These are phyloP conservation scores for Heliconius nattereri DNA, from an alignment of 1,140 invertebrate genomes.

Conservation along the genomic window DNA sequence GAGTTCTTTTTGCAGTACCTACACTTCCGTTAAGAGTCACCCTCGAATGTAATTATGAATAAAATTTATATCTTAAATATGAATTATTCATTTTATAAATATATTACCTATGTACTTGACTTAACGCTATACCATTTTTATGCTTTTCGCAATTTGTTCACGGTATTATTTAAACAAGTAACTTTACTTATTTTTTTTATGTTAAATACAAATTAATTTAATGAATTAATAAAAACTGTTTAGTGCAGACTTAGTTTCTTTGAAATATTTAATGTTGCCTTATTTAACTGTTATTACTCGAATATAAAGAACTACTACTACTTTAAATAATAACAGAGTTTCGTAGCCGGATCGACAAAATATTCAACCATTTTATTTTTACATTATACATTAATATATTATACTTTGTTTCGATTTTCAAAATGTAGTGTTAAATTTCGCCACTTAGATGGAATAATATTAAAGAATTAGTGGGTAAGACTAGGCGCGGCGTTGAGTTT, in stretches of 20 bases:
- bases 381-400: too few relatives aligned
- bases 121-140: not conserved
- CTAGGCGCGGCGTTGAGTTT: too few relatives aligned
- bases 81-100: not conserved
- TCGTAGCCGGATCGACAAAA: too few relatives aligned
- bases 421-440: too few relatives aligned
- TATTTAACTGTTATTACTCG: not conserved
- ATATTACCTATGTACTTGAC: not conserved
- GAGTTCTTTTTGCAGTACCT: not conserved
- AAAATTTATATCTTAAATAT: not conserved
- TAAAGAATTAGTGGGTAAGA: too few relatives aligned
- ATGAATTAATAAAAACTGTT: not conserved
- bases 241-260: not conserved
- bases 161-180: constrained; percentile 11
- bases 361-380: too few relatives aligned
- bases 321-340: not conserved
- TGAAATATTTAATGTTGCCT: not conserved
- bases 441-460: too few relatives aligned
- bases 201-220: not conserved
- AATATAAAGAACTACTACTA: not conserved
- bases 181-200: not conserved
- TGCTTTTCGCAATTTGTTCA: not conserved
- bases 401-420: too few relatives aligned
- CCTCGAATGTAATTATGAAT: not conserved
- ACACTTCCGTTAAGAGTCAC: not conserved